Evolutionary conservation across 2,113 vertebrate genomes (phyloP), one percentile per base, ranked within the genome.

Genomic region (Hemiscyllium ocellatum): DNA sequence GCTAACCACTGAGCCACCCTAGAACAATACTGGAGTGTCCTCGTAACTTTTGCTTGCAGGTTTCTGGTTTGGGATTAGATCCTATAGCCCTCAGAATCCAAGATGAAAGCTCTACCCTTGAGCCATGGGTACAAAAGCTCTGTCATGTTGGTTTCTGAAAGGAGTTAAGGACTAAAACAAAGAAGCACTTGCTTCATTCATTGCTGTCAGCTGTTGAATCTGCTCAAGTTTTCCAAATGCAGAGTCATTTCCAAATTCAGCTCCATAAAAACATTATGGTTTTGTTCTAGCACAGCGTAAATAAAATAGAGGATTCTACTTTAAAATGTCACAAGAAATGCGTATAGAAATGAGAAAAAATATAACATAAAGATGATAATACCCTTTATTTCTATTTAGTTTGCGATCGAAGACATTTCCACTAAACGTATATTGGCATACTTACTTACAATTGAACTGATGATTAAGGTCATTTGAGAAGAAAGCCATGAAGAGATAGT

Each of bases 121-220:
- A n/a, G n/a, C n/a, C n/a, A n/a, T n/a, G 42, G 42, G 42, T 47
- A 47, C 42, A 47, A 47, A 47, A 47, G 42, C 42, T 47, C 42
- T 47, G 42, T 47, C 42, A 50, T 95, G 80, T 17, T 95, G 61
- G 56, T 37, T 66, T 86, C 95, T 95, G 76, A 85, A 83, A 87
- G 66, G 61, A 87, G 87, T 42, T 47, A 72, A 95, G 68, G 37
- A 69, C 42, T 72, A 69, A 47, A 95, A 95, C 68, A 95, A 90
- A 50, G 66, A 94, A 47, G 69, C 68, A 47, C 94, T 42, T 70
- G 94, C 37, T 72, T 72, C 94, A 52, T 24, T 13, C 42, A 15
- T 37, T 72, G 69, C 68, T 47, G 68, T 37, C 94, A 69, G 94
- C 68, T 72, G 94, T 95, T 95, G 42, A 72, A 72, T 69, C 29